phyloP scores from a whole-genome alignment of 2,797 vertebrate species.

The Argya squamiceps region DNA sequence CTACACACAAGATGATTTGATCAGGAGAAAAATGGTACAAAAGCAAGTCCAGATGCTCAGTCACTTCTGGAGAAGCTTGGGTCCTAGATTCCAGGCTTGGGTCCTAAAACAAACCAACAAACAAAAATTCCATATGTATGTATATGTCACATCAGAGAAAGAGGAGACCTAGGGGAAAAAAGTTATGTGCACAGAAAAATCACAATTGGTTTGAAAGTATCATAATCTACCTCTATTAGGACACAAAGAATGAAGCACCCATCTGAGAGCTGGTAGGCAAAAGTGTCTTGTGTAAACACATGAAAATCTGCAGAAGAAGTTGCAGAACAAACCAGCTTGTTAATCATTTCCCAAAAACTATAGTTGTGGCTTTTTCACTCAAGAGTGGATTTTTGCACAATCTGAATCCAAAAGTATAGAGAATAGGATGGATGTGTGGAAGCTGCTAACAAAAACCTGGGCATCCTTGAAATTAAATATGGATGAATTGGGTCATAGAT shows the following conservation, averaged over 20 bases:
- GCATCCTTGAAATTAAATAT: not conserved
- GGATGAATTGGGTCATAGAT: not conserved
- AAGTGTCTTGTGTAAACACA: not conserved
- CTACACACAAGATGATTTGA: not conserved
- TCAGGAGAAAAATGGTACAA: not conserved
- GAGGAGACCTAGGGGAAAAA: not conserved
- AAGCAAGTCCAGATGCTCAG: slow-evolving; percentile 33
- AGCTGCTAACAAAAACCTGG: not conserved
- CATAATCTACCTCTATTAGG: not conserved
- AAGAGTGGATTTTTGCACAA: not conserved
- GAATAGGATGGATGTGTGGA: rapidly evolving
- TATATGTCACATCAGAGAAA: not conserved
- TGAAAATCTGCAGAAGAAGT: not conserved
- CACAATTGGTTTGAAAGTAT: not conserved
- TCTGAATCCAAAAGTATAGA: not conserved
- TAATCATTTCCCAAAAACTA: not conserved
- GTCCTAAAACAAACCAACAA: not conserved
- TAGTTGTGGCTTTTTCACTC: not conserved
- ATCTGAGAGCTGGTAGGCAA: not conserved
- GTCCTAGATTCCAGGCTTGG: not conserved
- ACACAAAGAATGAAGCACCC: not conserved
- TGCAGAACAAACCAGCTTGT: not conserved
- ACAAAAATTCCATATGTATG: not conserved
- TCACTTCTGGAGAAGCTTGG: not conserved
- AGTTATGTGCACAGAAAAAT: not conserved